These are phyloP conservation scores for Cryptotis parvus DNA, from an alignment of 2,113 vertebrate species.

Conservation along the genomic window DNA sequence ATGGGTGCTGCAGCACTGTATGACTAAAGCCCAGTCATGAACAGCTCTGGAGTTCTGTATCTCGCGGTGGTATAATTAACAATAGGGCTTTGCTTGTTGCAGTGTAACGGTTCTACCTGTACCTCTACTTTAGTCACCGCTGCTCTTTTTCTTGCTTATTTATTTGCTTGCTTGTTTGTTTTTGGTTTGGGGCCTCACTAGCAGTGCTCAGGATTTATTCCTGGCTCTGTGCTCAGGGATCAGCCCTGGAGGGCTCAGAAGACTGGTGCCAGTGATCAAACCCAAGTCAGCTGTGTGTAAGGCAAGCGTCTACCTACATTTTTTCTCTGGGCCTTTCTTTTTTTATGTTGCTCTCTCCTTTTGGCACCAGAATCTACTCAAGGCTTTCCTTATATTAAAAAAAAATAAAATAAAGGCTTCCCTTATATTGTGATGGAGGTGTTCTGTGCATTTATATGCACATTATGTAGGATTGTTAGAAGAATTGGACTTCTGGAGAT, in stretches of 20 bases:
- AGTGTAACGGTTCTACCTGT: background rate
- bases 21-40: too few relatives aligned
- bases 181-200: background rate
- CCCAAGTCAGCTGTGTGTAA: background rate
- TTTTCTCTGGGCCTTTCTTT: background rate
- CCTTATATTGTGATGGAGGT: background rate
- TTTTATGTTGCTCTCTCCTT: background rate
- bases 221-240: background rate
- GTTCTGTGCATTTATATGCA: background rate
- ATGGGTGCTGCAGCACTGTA: too few relatives aligned
- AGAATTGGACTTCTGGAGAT: constrained; percentile 4
- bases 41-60: too few relatives aligned
- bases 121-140: background rate
- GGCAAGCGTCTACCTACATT: background rate
- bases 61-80: too few relatives aligned
- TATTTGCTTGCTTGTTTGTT: background rate
- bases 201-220: background rate
- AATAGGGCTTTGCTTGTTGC: constrained; percentile 26
- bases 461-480: background rate
- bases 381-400: constrained; percentile 8
- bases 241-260: too few relatives aligned
- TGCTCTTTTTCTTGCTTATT: background rate
- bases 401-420: too few relatives aligned
- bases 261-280: too few relatives aligned
- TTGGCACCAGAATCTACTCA: background rate